Conservation (phyloP, 37 sponge, comb jelly and placozoan genomes). For the Bolinopsis microptera region DNA sequence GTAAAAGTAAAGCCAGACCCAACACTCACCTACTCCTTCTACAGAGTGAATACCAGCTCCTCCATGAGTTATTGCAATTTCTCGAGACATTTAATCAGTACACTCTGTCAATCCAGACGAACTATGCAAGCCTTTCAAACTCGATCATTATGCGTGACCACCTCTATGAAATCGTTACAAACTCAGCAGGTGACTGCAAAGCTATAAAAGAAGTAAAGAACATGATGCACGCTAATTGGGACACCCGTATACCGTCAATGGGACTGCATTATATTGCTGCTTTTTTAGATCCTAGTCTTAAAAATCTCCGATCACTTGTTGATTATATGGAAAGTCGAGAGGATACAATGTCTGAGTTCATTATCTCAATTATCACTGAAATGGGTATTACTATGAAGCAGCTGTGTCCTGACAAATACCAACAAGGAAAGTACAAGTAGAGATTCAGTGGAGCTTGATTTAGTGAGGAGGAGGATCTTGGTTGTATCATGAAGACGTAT, state of each 20-base stretch:
- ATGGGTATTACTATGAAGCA: neutral
- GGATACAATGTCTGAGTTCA: neutral
- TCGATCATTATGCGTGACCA: slow-evolving; percentile 6
- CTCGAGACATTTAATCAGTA: neutral
- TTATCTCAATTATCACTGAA: neutral
- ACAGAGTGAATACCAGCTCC: neutral
- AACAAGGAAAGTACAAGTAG: no score
- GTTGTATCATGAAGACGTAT: no score
- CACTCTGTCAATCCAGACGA: slow-evolving; percentile 6
- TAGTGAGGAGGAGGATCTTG: no score
- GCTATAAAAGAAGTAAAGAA: no score
- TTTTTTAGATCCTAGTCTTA: neutral
- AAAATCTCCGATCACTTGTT: neutral
- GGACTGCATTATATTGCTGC: neutral
- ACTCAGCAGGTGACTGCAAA: neutral
- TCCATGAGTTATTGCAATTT: neutral
- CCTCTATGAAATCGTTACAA: neutral
- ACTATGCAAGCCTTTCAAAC: neutral
- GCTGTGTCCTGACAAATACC: neutral
- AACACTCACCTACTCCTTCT: neutral
- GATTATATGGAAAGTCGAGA: slow-evolving; percentile 4
- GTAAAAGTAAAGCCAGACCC: no score
- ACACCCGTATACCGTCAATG: neutral
- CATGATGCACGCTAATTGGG: neutral
- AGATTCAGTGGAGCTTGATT: no score